phyloP scores from a whole-genome alignment of 2,888 invertebrate species.

The Cotesia congregata region DNA sequence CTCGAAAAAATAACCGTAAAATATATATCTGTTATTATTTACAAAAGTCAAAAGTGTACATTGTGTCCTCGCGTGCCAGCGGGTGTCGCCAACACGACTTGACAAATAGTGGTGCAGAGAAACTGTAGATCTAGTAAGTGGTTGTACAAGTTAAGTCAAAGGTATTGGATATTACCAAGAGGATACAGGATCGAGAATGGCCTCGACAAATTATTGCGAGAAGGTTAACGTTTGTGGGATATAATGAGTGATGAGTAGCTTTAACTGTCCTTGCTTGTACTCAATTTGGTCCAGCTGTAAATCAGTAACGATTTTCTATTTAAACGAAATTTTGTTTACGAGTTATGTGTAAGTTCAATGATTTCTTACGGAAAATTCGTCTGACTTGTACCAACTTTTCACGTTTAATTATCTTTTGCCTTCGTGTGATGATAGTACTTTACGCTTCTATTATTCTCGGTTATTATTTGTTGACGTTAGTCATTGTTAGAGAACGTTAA shows the following conservation, averaged over 20 bases:
- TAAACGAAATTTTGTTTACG: not conserved
- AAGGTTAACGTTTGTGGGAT: constrained; percentile 4
- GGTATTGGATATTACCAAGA: not conserved
- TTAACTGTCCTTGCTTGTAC: constrained; percentile 13
- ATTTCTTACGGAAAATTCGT: not conserved
- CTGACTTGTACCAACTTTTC: constrained; percentile 5
- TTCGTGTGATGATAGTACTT: constrained; percentile 13
- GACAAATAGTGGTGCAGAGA: not conserved
- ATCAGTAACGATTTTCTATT: constrained; percentile 33
- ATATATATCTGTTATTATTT: constrained; percentile 32
- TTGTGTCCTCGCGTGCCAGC: constrained; percentile 61
- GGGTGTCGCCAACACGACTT: constrained; percentile 46
- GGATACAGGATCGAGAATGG: not conserved
- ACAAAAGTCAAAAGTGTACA: constrained; percentile 20
- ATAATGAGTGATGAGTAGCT: constrained; percentile 13
- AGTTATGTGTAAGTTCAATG: no score
- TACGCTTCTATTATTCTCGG: constrained; percentile 53
- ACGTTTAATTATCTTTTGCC: constrained; percentile 1
- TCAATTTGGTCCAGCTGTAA: constrained; percentile 30
- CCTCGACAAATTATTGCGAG: constrained; percentile 30
- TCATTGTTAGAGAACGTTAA: constrained; percentile 58
- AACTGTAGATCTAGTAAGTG: not conserved
- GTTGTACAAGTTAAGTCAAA: not conserved
- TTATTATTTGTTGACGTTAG: constrained; percentile 64
- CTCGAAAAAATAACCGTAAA: constrained; percentile 23